These are phyloP conservation scores for Urosaurus nigricauda DNA, from an alignment of 2,797 vertebrate genomes.

Conservation along the genomic window DNA sequence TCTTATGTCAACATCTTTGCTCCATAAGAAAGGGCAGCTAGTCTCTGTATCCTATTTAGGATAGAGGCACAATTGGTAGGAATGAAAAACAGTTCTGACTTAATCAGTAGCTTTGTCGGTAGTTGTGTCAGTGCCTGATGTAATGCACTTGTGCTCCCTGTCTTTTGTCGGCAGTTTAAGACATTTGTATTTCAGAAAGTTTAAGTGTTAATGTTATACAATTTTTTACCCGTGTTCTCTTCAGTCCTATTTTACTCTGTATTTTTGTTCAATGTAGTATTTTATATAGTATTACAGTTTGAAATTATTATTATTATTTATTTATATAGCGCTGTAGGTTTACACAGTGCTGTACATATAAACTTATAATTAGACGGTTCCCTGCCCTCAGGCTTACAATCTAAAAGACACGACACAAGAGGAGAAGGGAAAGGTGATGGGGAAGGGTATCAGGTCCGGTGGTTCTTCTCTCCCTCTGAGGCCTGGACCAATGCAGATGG, in stretches of 20 bases:
- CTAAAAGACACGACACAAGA: too few species aligned
- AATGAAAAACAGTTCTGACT: neutral
- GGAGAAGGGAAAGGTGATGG: too few species aligned
- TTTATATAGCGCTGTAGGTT: too few species aligned
- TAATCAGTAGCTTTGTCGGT: neutral
- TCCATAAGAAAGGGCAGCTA: neutral
- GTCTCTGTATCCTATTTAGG: neutral
- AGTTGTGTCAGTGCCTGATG: neutral
- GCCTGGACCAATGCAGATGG: too few species aligned
- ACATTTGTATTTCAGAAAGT: neutral
- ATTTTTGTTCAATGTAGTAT: neutral
- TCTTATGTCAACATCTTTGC: neutral
- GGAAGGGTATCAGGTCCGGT: too few species aligned
- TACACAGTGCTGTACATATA: too few species aligned
- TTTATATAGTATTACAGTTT: neutral
- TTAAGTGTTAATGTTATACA: neutral
- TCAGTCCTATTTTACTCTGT: neutral
- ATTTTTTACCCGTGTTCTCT: neutral
- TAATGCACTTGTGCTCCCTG: neutral
- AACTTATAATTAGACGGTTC: too few species aligned
- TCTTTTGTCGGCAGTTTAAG: neutral
- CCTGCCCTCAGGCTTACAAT: too few species aligned
- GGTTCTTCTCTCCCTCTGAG: too few species aligned
- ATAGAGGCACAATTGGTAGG: too few species aligned
- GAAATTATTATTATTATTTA: too few species aligned